Percentiles rank a stretch among this genome's conserved stretches.
Evolutionary conservation across 2,888 invertebrate species (phyloP).

Genomic region (Branchipolynoe longqiensis): DNA sequence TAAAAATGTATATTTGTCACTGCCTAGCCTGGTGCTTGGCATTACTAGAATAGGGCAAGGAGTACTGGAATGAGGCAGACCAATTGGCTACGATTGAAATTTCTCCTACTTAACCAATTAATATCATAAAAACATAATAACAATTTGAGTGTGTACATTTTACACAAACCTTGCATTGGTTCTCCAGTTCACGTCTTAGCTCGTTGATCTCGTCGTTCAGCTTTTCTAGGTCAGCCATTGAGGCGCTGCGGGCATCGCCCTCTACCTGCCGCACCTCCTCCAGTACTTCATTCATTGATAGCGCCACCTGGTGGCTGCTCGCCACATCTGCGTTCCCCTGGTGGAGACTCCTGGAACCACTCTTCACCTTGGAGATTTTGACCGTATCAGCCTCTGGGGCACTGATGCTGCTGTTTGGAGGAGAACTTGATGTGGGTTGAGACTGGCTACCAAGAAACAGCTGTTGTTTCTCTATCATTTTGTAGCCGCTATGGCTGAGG

Average conservation of each 20-base stretch:
- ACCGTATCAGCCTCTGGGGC: conserved; percentile 14
- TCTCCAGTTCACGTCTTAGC: conserved; percentile 59
- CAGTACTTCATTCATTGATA: conserved; percentile 34
- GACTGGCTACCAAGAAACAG: no score
- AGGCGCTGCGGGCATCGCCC: conserved; percentile 35
- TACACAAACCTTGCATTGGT: conserved; percentile 60
- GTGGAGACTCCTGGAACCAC: not conserved
- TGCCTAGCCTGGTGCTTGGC: no score
- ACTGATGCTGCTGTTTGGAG: conserved; percentile 13
- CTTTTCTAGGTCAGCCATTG: conserved; percentile 48
- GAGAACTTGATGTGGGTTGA: no score
- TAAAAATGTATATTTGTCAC: no score
- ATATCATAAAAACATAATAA: no score
- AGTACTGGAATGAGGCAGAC: no score
- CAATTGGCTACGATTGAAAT: no score
- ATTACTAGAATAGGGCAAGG: no score
- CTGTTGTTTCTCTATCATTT: conserved; percentile 44
- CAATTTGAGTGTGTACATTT: no score
- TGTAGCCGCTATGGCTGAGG: conserved; percentile 32
- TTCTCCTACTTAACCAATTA: no score
- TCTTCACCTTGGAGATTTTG: conserved; percentile 8
- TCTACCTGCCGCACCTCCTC: conserved; percentile 47
- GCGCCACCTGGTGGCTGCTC: no score
- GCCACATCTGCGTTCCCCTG: no score
- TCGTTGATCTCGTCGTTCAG: conserved; percentile 52